Percentiles rank a stretch among this genome's conserved stretches.
These are phyloP conservation scores for Pachliopta kotzebuea DNA, from an alignment of 2,888 invertebrate species.

Conservation along the genomic window DNA sequence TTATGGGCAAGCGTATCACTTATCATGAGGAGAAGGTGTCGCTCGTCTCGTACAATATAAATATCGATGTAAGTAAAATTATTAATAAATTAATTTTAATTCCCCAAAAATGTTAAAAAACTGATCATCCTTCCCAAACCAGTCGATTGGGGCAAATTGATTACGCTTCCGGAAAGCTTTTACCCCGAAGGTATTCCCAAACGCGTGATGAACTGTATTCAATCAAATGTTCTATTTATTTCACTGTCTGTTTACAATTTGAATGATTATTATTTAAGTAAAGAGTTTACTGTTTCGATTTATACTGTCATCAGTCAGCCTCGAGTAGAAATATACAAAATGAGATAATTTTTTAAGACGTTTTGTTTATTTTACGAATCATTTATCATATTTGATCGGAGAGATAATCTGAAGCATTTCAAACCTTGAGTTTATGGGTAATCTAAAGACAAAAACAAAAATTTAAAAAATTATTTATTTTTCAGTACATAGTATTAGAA, in stretches of 20 bases:
- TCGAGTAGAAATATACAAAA: constrained; percentile 4
- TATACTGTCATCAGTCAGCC: constrained; percentile 19
- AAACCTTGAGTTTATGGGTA: not conserved
- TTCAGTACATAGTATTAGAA: no score
- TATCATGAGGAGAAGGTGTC: no score
- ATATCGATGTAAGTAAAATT: not conserved
- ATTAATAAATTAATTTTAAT: constrained; percentile 2
- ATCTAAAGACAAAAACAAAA: not conserved
- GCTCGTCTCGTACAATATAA: no score
- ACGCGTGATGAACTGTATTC: constrained; percentile 19
- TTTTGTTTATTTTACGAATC: constrained; percentile 1
- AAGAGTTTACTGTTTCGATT: constrained; percentile 12
- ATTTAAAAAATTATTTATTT: not conserved
- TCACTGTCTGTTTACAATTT: constrained; percentile 17
- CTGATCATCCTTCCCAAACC: constrained; percentile 38
- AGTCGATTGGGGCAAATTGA: constrained; percentile 47
- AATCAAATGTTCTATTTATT: constrained; percentile 22
- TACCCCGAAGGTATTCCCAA: constrained; percentile 41
- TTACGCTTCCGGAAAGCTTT: constrained; percentile 47
- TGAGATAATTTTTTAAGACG: not conserved
- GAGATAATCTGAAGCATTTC: not conserved
- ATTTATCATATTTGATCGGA: not conserved
- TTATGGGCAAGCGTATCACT: no score
- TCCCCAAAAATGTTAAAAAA: constrained; percentile 31
- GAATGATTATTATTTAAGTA: constrained; percentile 13